Evolutionary conservation across 2,113 vertebrate genomes (phyloP), one percentile per base, ranked within the genome.

Genomic region (Apaloderma vittatum): DNA sequence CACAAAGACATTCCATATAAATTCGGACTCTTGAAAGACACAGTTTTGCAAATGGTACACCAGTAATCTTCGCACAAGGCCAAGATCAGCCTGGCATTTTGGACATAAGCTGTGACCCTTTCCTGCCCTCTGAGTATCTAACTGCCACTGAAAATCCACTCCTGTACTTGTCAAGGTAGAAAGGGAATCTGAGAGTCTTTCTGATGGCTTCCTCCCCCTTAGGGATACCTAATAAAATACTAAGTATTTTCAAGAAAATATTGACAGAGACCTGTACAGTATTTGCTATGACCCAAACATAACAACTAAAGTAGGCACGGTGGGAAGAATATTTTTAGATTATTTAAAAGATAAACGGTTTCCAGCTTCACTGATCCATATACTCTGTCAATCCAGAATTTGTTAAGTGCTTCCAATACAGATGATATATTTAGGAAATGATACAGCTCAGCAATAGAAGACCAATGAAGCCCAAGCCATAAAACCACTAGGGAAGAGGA

Each of bases 281-380:
- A 79, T 97, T 97, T 80, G 98, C 98, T 94, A 93, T 98, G 97
- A 98, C 98, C 97, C 97, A 98, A 98, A 98, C 98, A 97, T 98
- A 99, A 98, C 97, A 98, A 95, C 97, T 94, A 98, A 99, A 93
- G 97, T 98, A 96, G 98, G 98, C 97, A 98, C 97, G 59, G 93
- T 98, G 95, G 96, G 98, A 96, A 98, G 97, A 98, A 99, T 99
- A 98, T 98, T 97, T 98, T 98, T 99, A 97, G 98, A 98, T 98
- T 98, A 98, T 97, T 98, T 98, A 98, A 98, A 99, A 99, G 98
- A 99, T 98, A 98, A 99, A 97, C 95, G 97, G 97, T 98, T 99
- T 94, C 97, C 98, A 97, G 98, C 97, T 95, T 94, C 98, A 97
- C 98, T 98, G 97, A 98, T 98, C 95, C 98, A 98, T 95, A 62